phyloP scores from a whole-genome alignment of 2,113 vertebrate genomes.

The Prinia subflava region DNA sequence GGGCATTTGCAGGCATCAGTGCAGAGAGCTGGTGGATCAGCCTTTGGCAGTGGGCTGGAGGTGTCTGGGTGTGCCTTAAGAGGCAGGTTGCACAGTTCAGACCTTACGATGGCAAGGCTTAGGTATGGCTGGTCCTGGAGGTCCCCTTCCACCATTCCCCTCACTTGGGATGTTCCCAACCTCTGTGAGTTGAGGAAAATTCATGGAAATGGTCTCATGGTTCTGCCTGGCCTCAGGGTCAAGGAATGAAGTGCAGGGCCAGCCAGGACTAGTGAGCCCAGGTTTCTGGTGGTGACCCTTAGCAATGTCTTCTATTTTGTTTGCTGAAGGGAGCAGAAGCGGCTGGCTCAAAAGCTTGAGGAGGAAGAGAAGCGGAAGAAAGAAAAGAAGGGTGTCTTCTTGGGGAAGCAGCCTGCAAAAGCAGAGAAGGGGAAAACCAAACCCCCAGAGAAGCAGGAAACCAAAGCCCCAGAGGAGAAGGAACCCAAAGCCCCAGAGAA shows the following conservation, averaged over 20 bases:
- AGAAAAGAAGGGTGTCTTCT: background rate
- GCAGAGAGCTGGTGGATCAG: background rate
- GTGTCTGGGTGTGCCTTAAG: background rate
- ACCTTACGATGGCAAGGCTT: background rate
- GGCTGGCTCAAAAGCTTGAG: slow-evolving; percentile 55
- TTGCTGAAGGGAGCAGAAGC: slow-evolving; percentile 71
- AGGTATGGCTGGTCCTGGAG: background rate
- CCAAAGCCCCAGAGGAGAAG: background rate
- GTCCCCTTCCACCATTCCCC: background rate
- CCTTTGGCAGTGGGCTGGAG: background rate
- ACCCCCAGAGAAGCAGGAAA: background rate
- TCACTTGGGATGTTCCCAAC: background rate
- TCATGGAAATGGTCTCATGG: accelerated
- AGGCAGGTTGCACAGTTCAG: background rate
- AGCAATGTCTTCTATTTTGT: background rate
- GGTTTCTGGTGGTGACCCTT: background rate
- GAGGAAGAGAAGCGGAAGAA: slow-evolving; percentile 62
- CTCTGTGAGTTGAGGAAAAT: background rate
- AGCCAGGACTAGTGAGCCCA: background rate
- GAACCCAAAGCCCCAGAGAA: too few species aligned
- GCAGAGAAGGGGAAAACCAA: too few species aligned
- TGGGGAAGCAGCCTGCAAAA: too few species aligned
- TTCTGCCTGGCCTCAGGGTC: background rate
- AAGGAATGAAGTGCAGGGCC: background rate
- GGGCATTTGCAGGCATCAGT: background rate